phyloP scores from a whole-genome alignment of 2,113 vertebrate genomes.

The Perca schrenkii region DNA sequence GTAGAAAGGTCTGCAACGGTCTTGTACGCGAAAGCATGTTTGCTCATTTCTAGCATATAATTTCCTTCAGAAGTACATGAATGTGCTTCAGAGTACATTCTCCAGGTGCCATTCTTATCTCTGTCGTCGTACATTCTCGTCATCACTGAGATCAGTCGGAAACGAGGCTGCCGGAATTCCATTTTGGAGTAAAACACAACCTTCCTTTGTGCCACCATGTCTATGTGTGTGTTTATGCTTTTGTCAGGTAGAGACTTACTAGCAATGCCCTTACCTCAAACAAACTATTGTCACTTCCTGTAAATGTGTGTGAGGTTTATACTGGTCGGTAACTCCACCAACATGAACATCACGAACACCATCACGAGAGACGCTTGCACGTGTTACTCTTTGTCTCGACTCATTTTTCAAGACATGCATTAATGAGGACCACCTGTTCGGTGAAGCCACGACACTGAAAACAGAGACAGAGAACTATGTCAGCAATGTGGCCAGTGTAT shows the following conservation, averaged over 20 bases:
- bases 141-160: constrained; percentile 60
- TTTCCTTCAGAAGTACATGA: constrained; percentile 39
- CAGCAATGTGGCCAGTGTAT: constrained; percentile 41
- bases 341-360: background rate
- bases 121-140: constrained; percentile 62
- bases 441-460: constrained; percentile 41
- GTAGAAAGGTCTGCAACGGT: background rate
- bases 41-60: constrained; percentile 39
- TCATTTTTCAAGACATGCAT: constrained; percentile 34
- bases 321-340: background rate
- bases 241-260: constrained; percentile 23
- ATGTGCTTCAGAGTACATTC: constrained; percentile 56
- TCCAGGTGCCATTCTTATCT: constrained; percentile 77
- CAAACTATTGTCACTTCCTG: constrained; percentile 18
- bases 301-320: constrained; percentile 15
- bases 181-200: constrained; percentile 37
- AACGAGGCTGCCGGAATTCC: constrained; percentile 59
- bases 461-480: constrained; percentile 57
- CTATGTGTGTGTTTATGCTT: constrained; percentile 25
- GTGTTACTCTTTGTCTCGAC: constrained; percentile 38
- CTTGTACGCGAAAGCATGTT: constrained; percentile 20
- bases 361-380: constrained; percentile 17
- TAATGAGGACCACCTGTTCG: constrained; percentile 70
- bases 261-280: constrained; percentile 26
- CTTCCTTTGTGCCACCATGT: constrained; percentile 22